phyloP scores from a whole-genome alignment of 2,888 invertebrate genomes.

The Cerceris rybyensis region DNA sequence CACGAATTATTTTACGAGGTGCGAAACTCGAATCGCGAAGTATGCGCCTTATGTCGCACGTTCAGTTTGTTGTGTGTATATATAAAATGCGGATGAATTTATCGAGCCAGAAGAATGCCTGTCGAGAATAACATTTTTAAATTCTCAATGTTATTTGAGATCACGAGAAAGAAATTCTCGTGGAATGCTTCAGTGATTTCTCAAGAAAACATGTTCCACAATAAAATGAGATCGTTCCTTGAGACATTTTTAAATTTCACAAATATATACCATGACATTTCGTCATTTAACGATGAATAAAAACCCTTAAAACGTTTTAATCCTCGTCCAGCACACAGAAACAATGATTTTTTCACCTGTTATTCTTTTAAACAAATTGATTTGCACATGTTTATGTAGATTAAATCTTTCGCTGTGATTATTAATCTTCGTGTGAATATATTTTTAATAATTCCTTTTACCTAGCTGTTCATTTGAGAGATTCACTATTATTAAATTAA shows the following conservation, averaged over 20 bases:
- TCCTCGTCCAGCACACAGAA: too few relatives aligned
- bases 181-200: not conserved
- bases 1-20: constrained; percentile 31
- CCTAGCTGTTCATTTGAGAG: not conserved
- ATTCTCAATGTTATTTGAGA: not conserved
- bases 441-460: too few relatives aligned
- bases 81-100: constrained; percentile 34
- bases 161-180: not conserved
- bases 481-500: not conserved
- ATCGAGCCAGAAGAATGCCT: constrained; percentile 6
- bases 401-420: too few relatives aligned
- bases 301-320: too few relatives aligned
- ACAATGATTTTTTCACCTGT: too few relatives aligned
- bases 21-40: constrained; percentile 24
- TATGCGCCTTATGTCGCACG: not conserved
- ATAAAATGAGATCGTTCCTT: too few relatives aligned
- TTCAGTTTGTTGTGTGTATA: constrained; percentile 30
- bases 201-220: not conserved
- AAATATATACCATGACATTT: not conserved
- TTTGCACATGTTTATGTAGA: too few relatives aligned
- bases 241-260: not conserved
- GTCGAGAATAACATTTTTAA: not conserved
- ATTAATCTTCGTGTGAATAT: too few relatives aligned
- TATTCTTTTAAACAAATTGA: too few relatives aligned
- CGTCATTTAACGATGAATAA: too few relatives aligned